Evolutionary conservation across 1,140 invertebrate species (phyloP).

Genomic region (Drosophila baimaii): DNA sequence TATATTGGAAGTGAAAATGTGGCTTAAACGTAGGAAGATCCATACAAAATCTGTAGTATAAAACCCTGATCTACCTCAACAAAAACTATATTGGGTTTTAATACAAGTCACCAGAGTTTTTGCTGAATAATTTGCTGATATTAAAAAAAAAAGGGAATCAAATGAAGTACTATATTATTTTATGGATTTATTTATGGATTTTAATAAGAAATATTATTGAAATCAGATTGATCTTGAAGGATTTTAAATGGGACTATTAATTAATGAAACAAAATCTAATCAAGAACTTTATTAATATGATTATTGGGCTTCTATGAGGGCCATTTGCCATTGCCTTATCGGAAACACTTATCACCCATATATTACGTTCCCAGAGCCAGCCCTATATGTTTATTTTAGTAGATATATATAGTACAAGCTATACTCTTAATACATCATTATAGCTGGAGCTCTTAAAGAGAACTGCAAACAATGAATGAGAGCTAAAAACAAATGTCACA

Average conservation of each 20-base stretch:
- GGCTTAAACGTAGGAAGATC: neutral
- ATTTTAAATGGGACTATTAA: neutral
- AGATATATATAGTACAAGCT: slow-evolving; percentile 6
- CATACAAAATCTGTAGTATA: neutral
- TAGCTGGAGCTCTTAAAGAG: slow-evolving; percentile 1
- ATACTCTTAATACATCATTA: slow-evolving; percentile 4
- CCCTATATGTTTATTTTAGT: slow-evolving; percentile 15
- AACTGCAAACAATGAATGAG: slow-evolving; percentile 26
- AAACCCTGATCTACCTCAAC: slow-evolving; percentile 37
- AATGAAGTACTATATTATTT: neutral
- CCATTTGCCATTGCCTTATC: slow-evolving; percentile 3
- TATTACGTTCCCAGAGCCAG: neutral
- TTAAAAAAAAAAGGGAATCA: neutral
- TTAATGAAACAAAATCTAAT: neutral
- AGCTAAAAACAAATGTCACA: slow-evolving; percentile 17
- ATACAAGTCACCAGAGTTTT: neutral
- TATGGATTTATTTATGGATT: neutral
- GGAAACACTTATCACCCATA: neutral
- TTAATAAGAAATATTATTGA: neutral
- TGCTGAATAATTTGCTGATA: no score
- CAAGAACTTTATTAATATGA: neutral
- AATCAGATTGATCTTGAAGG: neutral
- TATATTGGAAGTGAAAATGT: slow-evolving; percentile 16
- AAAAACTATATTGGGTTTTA: neutral
- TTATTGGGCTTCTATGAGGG: neutral